Conservation (phyloP, 2,797 vertebrate genomes). For the Sebastes taczanowskii region DNA sequence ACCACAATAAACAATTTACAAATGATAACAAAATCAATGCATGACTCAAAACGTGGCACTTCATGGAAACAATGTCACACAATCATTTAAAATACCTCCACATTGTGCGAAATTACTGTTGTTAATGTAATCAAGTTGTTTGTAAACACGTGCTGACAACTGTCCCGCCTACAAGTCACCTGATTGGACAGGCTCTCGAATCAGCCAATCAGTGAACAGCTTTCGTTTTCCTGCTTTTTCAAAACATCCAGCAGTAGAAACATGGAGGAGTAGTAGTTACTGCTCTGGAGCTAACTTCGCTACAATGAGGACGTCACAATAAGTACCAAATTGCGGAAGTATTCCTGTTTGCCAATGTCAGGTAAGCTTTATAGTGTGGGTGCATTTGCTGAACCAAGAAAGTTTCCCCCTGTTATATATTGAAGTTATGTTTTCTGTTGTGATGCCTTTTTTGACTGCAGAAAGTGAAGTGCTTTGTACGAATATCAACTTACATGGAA, state of each 20-base stretch:
- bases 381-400: neutral
- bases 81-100: neutral
- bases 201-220: neutral
- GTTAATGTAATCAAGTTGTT: neutral
- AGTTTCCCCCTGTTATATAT: neutral
- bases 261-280: neutral
- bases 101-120: neutral
- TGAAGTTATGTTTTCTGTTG: neutral
- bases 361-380: neutral
- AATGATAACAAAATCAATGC: neutral
- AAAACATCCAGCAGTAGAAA: neutral
- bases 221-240: neutral
- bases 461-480: neutral
- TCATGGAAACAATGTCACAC: neutral
- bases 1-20: neutral
- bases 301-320: neutral
- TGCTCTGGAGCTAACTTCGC: neutral
- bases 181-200: neutral
- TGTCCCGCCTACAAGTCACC: neutral
- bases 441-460: neutral
- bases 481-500: neutral
- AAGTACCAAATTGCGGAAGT: no score
- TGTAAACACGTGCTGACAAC: neutral
- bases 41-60: no score
- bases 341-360: neutral